Conservation (phyloP, 1,140 invertebrate genomes). For the Dendroctonus ponderosae region DNA sequence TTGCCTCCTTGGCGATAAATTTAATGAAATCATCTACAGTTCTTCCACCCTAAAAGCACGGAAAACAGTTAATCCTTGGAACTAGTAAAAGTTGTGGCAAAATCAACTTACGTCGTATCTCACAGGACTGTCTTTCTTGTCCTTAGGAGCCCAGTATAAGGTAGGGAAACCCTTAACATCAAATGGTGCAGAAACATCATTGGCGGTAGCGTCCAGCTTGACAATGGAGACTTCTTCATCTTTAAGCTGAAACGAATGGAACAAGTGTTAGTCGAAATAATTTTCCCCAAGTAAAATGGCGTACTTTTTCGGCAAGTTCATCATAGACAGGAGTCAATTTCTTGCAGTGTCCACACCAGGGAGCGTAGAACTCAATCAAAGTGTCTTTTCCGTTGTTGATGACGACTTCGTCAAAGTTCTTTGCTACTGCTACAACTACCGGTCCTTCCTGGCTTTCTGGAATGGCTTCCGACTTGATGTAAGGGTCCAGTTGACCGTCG, state of each 20-base stretch:
- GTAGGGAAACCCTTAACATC: constrained; percentile 98
- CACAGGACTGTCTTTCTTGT: constrained; percentile 76
- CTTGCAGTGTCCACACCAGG: constrained; percentile 99
- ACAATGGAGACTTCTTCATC: constrained; percentile 90
- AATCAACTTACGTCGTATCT: constrained; percentile 76
- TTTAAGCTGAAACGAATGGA: constrained; percentile 60
- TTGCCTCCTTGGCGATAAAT: constrained; percentile 92
- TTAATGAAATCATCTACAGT: constrained; percentile 94
- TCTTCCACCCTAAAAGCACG: constrained; percentile 74
- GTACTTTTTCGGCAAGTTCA: constrained; percentile 87
- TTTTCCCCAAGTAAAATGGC: constrained; percentile 3
- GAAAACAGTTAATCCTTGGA: background rate
- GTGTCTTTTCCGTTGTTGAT: constrained; percentile 90
- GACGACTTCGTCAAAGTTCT: constrained; percentile 96
- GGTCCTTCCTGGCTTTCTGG: constrained; percentile 82
- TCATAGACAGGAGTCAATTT: constrained; percentile 91
- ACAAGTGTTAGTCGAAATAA: background rate
- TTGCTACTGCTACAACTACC: constrained; percentile 91
- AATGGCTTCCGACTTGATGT: constrained; percentile 92
- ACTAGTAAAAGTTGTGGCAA: background rate
- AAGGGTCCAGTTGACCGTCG: constrained; percentile 82
- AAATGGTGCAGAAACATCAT: constrained; percentile 91
- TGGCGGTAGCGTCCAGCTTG: constrained; percentile 98
- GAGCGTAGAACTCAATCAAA: constrained; percentile 96
- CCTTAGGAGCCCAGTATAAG: constrained; percentile 91